Evolutionary conservation across 2,888 invertebrate genomes (phyloP), one percentile per base, ranked within the genome.

Genomic region (Nomada fabriciana): DNA sequence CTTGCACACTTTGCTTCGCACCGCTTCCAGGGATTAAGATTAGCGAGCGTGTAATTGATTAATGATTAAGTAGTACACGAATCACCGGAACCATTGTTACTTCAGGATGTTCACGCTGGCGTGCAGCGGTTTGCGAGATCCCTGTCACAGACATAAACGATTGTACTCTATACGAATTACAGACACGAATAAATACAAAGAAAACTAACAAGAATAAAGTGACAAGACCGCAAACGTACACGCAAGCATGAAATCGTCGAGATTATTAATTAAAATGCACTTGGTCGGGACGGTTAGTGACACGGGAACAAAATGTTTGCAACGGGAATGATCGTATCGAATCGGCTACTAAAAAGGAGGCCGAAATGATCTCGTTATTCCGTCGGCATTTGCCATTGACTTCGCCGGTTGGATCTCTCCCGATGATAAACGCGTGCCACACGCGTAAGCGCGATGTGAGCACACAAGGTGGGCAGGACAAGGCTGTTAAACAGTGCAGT

Each of bases 401-500:
- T 18, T 13, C 47, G 23, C 57, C 42, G 60, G 20, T 20, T 15
- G 13, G 47, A 20, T 43, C 47, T 65, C 73, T 60, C 65, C 18
- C 57, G 60, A 67, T 77, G 70, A 53, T 55, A 50, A 68, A 74
- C 65, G 59, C 20, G 52, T 71, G 76, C 60, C 50, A 65, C 52
- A 53, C 72, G 55, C n/a, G 59, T 52, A 60, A 43, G 42, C 47
- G 57, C 47, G 36, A 72, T 29, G 70, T 71, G 70, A 61, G 57
- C 74, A 67, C 71, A 65, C 23, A 69, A 42, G 65, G 68, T 83
- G 72, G 68, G 57, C 77, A 63, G 57, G 53, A 61, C 65, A 57
- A 47, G 77, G 68, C 47, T 82, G 82, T 61, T 83, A 77, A 77
- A 77, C 73, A 20, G 70, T 83, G 77, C 57, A 65, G 59, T 53